Evolutionary conservation across 2,113 vertebrate genomes (phyloP).

Genomic region (Dunckerocampus dactyliophorus): DNA sequence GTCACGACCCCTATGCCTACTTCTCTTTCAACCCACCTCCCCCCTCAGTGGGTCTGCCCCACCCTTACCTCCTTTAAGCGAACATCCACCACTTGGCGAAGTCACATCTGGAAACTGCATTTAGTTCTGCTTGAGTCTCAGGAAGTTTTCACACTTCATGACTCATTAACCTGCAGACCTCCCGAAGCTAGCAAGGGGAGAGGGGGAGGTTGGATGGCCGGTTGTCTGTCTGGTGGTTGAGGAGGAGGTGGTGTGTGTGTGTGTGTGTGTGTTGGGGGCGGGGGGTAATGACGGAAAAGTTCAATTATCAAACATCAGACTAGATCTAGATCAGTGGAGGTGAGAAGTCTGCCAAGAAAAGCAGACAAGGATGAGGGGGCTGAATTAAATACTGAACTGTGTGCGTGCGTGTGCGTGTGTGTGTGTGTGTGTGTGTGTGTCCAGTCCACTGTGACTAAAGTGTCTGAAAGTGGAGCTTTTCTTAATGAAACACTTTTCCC

Average conservation of each 20-base stretch:
- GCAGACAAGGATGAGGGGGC: constrained; percentile 29
- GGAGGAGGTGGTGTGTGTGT: not conserved
- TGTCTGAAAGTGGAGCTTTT: constrained; percentile 78
- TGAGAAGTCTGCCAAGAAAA: constrained; percentile 32
- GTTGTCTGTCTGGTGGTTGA: constrained; percentile 5
- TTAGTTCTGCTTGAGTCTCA: constrained; percentile 71
- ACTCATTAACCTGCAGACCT: constrained; percentile 82
- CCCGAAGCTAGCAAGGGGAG: constrained; percentile 32
- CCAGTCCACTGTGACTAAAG: constrained; percentile 96
- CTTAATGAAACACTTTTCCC: constrained; percentile 99
- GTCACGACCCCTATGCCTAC: not conserved
- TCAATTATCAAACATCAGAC: constrained; percentile 5
- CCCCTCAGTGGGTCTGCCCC: not conserved
- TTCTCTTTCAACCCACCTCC: constrained; percentile 3
- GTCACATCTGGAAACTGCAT: constrained; percentile 87
- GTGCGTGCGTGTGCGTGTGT: constrained; percentile 5
- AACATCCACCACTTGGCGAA: constrained; percentile 37
- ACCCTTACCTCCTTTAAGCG: constrained; percentile 28
- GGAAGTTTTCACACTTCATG: constrained; percentile 97
- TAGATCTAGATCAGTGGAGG: constrained; percentile 5
- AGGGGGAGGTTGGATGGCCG: constrained; percentile 8
- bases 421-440: constrained; percentile 70
- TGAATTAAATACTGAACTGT: constrained; percentile 29
- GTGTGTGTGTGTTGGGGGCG: not conserved
- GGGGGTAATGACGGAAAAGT: constrained; percentile 20